Base-by-base conservation (phyloP, 2,797 vertebrate species). In the Malurus leucopterus region DNA sequence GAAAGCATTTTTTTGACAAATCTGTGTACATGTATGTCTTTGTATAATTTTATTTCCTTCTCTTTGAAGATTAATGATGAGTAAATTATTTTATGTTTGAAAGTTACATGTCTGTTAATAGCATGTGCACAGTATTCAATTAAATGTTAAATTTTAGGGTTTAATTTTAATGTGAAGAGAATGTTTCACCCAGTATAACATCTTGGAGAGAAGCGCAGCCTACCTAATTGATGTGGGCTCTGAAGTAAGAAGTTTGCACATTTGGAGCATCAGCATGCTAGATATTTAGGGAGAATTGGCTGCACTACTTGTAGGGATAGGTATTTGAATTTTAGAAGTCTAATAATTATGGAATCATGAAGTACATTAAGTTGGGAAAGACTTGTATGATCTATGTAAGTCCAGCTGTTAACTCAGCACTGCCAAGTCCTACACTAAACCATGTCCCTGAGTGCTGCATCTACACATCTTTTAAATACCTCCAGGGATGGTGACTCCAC, bases 1-100 rank as follows among this genome's bases (percentile, higher is more conserved):
- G 47, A 78, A 83, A 84, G 27, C 32, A n/a, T 84, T 87, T 2
- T 58, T 41, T 70, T 87, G 79, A 44, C 63, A 77, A 81, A 85
- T 69, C 76, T 65, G 30, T 40, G 15, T 64, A 53, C 1, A 3
- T 72, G 32, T 69, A 29, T 68, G 22, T 71, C 65, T 78, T 38
- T 8, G 9, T 88, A 86, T 78, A 75, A 53, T 72, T 89, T 18
- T 72, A 26, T 51, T 74, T 73, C 36, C 22, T 85, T 49, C 27
- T 68, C 22, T 63, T 75, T 78, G 51, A 72, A 86, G 59, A 43
- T 1, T 34, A 27, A 85, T 75, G 44, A 36, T 67, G 47, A 81
- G 69, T 62, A 46, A 57, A 67, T 89, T 63, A 71, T 51, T 82
- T 90, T 67, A 32, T 72, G 12, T 73, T 18, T 46, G 24, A 18